These are phyloP conservation scores for Carassius carassius DNA, from an alignment of 2,113 vertebrate genomes.

Conservation along the genomic window DNA sequence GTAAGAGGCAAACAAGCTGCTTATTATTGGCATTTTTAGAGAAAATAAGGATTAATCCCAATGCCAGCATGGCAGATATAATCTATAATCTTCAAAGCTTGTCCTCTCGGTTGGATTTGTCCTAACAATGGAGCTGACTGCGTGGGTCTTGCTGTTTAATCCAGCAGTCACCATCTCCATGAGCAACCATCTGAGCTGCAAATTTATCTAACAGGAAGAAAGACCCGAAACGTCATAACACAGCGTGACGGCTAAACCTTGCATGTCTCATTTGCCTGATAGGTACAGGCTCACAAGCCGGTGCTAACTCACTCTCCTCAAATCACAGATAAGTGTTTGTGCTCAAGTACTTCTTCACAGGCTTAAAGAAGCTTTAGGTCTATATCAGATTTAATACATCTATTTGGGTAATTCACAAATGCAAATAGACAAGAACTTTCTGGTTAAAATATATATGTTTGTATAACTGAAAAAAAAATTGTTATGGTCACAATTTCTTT, in stretches of 20 bases:
- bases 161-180: too few relatives aligned
- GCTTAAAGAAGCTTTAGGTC: slow-evolving; percentile 40
- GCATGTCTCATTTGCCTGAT: slow-evolving; percentile 41
- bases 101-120: too few relatives aligned
- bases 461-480: background rate
- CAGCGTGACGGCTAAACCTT: slow-evolving; percentile 31
- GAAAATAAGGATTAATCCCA: too few relatives aligned
- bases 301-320: slow-evolving; percentile 35
- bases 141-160: too few relatives aligned
- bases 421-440: background rate
- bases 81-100: too few relatives aligned
- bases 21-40: background rate
- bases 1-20: background rate
- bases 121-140: too few relatives aligned
- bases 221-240: slow-evolving; percentile 15
- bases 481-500: background rate
- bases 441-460: background rate
- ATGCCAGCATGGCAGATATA: too few relatives aligned
- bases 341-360: slow-evolving; percentile 45
- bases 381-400: background rate
- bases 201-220: too few relatives aligned
- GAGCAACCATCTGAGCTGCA: too few relatives aligned
- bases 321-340: slow-evolving; percentile 43
- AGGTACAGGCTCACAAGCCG: background rate
- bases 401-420: background rate